A percentile compares a stretch with the other conserved stretches of the same genome.
These are phyloP conservation scores for Archips crataeganus DNA, from an alignment of 2,888 invertebrate genomes.

Conservation along the genomic window DNA sequence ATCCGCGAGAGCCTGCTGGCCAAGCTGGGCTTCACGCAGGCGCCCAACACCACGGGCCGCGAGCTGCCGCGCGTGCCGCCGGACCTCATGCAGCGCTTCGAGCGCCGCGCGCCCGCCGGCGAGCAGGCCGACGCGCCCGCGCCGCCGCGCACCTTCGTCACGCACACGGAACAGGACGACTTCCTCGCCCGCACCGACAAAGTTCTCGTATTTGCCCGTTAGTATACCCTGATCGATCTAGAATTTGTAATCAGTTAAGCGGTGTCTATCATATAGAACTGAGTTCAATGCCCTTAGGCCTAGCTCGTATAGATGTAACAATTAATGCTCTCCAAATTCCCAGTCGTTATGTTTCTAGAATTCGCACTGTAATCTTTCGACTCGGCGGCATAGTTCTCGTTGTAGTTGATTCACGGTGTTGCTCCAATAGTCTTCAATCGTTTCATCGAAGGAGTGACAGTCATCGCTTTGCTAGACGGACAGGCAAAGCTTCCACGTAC, in stretches of 20 bases:
- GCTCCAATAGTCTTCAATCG: not conserved
- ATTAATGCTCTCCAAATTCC: conserved; percentile 18
- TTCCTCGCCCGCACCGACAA: conserved; percentile 89
- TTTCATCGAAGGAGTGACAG: not conserved
- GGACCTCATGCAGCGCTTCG: conserved; percentile 81
- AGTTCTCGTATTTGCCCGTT: conserved; percentile 89
- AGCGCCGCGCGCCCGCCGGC: conserved; percentile 83
- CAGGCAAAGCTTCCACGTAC: conserved; percentile 55
- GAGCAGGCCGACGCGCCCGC: conserved; percentile 87
- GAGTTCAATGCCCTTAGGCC: conserved; percentile 68
- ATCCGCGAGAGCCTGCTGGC: conserved; percentile 88
- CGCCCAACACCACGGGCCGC: conserved; percentile 88
- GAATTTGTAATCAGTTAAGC: conserved; percentile 59
- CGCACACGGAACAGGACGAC: conserved; percentile 87
- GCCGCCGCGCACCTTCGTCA: conserved; percentile 81
- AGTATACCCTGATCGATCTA: conserved; percentile 67
- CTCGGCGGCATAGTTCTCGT: not conserved
- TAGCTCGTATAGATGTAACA: conserved; percentile 19
- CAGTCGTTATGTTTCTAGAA: not conserved
- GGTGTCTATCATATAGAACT: conserved; percentile 47
- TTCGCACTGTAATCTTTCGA: conserved; percentile 16
- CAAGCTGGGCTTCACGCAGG: conserved; percentile 86
- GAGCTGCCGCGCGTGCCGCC: conserved; percentile 85
- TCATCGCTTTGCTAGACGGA: not conserved
- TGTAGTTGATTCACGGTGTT: not conserved